These are phyloP conservation scores for Equus quagga DNA, from an alignment of 2,113 vertebrate species.

Conservation along the genomic window DNA sequence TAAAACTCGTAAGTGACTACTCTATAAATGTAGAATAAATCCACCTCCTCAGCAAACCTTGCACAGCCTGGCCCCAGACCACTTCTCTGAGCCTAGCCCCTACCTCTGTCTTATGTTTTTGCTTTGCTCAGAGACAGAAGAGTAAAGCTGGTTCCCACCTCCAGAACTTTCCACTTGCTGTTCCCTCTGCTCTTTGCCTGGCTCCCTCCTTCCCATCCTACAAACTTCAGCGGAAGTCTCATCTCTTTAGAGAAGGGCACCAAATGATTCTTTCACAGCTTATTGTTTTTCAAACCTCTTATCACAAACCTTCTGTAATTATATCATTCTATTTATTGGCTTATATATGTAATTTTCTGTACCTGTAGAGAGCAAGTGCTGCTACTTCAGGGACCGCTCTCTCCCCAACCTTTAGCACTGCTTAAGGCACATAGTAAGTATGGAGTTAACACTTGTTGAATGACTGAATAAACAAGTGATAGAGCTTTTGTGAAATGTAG, in stretches of 20 bases:
- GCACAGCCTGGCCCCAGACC: neutral
- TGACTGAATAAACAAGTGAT: neutral
- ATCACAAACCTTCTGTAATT: neutral
- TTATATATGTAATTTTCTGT: neutral
- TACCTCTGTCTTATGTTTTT: neutral
- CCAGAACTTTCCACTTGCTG: neutral
- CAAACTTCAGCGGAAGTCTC: neutral
- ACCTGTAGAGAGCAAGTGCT: neutral
- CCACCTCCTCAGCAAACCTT: neutral
- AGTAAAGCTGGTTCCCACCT: neutral
- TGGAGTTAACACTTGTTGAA: neutral
- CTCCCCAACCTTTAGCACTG: neutral
- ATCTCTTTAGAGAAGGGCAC: neutral
- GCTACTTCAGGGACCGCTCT: neutral
- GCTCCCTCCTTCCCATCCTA: neutral
- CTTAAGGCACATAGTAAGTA: neutral
- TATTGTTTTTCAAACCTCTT: neutral
- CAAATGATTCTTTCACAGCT: neutral
- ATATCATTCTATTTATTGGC: neutral
- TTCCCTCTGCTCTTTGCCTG: neutral
- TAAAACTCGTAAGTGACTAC: neutral
- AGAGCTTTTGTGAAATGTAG: conserved; percentile 3
- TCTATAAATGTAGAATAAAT: neutral
- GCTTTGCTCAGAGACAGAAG: neutral
- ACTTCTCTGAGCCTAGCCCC: neutral